A percentile compares a stretch with the other conserved stretches of the same genome.
Conservation (phyloP, 2,797 vertebrate species). For the Lepus oiostolus region DNA sequence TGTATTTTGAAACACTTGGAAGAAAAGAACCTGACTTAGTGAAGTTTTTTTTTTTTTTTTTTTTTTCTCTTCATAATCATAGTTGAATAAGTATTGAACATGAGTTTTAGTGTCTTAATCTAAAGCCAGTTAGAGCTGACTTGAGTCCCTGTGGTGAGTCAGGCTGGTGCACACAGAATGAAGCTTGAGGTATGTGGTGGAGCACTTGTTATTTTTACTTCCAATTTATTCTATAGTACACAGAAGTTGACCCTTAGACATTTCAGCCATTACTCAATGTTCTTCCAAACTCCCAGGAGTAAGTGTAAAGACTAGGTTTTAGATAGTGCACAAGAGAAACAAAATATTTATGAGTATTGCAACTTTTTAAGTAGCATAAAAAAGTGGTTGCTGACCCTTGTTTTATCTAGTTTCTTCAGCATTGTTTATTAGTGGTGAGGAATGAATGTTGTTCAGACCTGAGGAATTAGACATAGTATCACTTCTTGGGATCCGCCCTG, state of each 20-base stretch:
- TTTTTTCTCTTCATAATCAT: neutral
- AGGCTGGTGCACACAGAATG: neutral
- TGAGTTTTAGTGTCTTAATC: slow-evolving; percentile 30
- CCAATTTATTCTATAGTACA: slow-evolving; percentile 18
- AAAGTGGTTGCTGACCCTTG: neutral
- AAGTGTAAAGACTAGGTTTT: slow-evolving; percentile 46
- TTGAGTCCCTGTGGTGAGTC: neutral
- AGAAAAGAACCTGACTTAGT: slow-evolving; percentile 18
- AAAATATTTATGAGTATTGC: neutral
- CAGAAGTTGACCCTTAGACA: neutral
- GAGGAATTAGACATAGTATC: neutral
- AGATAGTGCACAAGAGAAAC: neutral
- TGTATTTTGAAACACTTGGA: slow-evolving; percentile 20
- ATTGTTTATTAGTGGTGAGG: slow-evolving; percentile 11
- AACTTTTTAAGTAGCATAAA: neutral
- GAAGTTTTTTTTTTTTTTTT: neutral
- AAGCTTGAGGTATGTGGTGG: neutral
- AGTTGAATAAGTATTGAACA: neutral
- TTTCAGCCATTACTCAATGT: neutral
- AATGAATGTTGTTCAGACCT: neutral
- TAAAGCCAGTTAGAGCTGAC: slow-evolving; percentile 5
- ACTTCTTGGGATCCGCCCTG: neutral
- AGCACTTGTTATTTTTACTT: slow-evolving; percentile 1
- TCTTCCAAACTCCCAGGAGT: neutral
- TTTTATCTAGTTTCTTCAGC: neutral